phyloP scores from a whole-genome alignment of 2,888 invertebrate genomes.

The Tanypteryx hageni region DNA sequence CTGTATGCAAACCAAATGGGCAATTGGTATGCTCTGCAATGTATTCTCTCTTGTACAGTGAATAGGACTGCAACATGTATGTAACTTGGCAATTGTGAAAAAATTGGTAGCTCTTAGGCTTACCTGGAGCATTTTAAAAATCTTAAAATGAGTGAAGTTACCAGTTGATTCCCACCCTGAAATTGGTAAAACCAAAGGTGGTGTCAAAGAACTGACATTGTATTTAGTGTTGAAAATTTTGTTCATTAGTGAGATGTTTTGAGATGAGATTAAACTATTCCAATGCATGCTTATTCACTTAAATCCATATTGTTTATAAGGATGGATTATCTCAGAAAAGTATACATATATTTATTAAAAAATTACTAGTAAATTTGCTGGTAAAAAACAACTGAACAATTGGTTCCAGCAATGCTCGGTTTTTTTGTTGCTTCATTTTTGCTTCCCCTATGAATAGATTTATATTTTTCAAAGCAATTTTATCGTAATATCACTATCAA shows the following conservation, averaged over 20 bases:
- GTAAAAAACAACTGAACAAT: background rate
- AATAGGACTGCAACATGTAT: constrained; percentile 14
- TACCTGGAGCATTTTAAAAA: background rate
- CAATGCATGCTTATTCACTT: background rate
- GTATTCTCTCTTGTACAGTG: background rate
- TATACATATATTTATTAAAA: background rate
- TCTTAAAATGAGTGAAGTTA: constrained; percentile 27
- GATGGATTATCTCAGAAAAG: background rate
- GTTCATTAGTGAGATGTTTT: constrained; percentile 53
- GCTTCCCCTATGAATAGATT: background rate
- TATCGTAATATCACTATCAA: background rate
- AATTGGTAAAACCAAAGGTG: constrained; percentile 26
- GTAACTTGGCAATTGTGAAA: background rate
- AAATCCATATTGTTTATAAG: background rate
- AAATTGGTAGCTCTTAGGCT: constrained; percentile 30
- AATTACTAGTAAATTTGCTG: background rate
- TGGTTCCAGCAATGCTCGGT: background rate
- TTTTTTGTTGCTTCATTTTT: background rate
- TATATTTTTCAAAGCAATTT: background rate
- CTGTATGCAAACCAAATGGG: background rate
- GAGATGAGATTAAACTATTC: constrained; percentile 16
- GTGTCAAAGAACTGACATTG: constrained; percentile 35
- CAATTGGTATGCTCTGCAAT: constrained; percentile 9
- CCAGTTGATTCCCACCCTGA: constrained; percentile 40
- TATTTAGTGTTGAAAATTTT: background rate